Evolutionary conservation across 2,113 vertebrate species (phyloP).

Genomic region (Chelonoidis abingdonii): DNA sequence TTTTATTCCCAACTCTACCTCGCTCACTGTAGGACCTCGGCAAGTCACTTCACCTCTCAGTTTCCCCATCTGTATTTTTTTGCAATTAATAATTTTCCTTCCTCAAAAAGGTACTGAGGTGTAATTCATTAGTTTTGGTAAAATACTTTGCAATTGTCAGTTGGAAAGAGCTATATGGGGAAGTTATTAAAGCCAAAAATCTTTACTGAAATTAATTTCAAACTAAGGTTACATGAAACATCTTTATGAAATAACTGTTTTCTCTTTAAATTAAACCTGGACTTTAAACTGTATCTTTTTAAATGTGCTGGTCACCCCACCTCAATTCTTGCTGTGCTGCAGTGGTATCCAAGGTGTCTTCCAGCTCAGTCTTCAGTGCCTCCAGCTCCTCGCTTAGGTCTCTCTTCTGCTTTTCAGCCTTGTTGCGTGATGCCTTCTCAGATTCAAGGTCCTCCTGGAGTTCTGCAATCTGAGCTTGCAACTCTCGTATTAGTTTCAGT

Average conservation of each 20-base stretch:
- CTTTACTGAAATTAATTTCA: neutral
- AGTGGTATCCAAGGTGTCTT: slow-evolving; percentile 97
- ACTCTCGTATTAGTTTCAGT: slow-evolving; percentile 91
- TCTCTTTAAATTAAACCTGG: neutral
- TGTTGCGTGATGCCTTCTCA: slow-evolving; percentile 91
- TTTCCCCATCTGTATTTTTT: neutral
- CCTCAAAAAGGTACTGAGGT: neutral
- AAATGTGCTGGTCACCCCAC: slow-evolving; percentile 60
- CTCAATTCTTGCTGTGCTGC: slow-evolving; percentile 98
- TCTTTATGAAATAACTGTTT: neutral
- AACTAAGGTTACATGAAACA: neutral
- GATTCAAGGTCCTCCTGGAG: slow-evolving; percentile 97
- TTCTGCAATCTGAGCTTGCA: slow-evolving; percentile 95
- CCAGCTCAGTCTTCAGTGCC: slow-evolving; percentile 96
- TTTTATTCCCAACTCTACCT: neutral
- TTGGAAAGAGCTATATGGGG: neutral
- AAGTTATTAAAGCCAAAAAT: neutral
- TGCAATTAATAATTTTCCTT: neutral
- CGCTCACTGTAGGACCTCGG: neutral
- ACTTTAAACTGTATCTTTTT: neutral
- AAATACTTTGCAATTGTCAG: neutral
- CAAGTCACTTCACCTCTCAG: neutral
- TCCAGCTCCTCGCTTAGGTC: slow-evolving; percentile 97
- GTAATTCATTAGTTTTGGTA: neutral
- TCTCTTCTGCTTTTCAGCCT: slow-evolving; percentile 96